phyloP scores from a whole-genome alignment of 1,140 invertebrate species.

The Drosophila obscura region DNA sequence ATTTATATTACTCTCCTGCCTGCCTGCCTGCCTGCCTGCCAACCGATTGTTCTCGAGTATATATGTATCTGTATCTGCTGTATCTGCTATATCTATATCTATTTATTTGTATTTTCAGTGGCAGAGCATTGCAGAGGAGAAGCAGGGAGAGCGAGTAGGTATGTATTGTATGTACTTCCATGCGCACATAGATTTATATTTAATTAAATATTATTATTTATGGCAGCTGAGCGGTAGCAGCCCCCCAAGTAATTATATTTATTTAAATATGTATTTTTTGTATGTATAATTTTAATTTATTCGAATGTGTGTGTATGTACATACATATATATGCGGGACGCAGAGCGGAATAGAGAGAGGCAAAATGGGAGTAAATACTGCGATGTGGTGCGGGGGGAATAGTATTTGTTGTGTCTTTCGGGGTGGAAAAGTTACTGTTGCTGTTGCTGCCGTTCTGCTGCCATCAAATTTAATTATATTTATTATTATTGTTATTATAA shows the following conservation, averaged over 20 bases:
- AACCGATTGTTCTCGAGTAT: neutral
- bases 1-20: constrained; percentile 58
- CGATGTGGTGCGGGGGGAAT: neutral
- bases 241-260: constrained; percentile 71
- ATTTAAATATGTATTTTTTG: constrained; percentile 60
- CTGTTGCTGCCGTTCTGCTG: constrained; percentile 8
- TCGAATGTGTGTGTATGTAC: constrained; percentile 10
- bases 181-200: constrained; percentile 68
- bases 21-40: neutral
- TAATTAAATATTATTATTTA: constrained; percentile 83
- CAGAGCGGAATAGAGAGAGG: neutral
- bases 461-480: constrained; percentile 81
- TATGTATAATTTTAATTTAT: constrained; percentile 52
- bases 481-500: constrained; percentile 80
- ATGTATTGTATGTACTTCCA: constrained; percentile 40
- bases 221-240: constrained; percentile 35
- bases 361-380: neutral
- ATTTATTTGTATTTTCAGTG: constrained; percentile 56
- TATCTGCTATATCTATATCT: constrained; percentile 60
- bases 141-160: too few relatives aligned
- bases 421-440: constrained; percentile 37
- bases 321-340: neutral
- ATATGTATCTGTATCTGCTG: constrained; percentile 26
- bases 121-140: neutral
- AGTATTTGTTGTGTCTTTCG: neutral